These are phyloP conservation scores for Pangasius larnaudii DNA, from an alignment of 2,797 vertebrate species.

Conservation along the genomic window DNA sequence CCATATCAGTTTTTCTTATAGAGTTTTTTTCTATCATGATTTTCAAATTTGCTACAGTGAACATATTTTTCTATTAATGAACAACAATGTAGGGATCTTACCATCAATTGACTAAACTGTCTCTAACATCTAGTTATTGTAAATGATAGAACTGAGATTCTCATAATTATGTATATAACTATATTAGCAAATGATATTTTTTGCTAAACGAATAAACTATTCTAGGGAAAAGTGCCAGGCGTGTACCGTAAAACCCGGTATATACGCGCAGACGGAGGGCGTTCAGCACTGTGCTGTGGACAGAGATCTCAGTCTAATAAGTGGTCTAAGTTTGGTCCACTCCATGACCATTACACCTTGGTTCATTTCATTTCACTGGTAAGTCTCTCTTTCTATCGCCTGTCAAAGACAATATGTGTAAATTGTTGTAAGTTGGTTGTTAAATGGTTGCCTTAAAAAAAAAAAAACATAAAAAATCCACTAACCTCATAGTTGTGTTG, in stretches of 20 bases:
- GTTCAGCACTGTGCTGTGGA: constrained; percentile 32
- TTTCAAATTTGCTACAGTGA: not conserved
- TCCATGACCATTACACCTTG: not conserved
- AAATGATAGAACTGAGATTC: too few species aligned
- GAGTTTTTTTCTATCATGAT: not conserved
- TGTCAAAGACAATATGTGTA: not conserved
- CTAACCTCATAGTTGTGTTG: constrained; percentile 64
- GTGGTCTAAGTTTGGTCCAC: not conserved
- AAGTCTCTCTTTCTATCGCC: not conserved
- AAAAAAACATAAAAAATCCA: not conserved
- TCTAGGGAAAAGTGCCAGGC: not conserved
- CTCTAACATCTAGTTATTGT: too few species aligned
- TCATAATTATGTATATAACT: too few species aligned
- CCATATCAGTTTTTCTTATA: not conserved
- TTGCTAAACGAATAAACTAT: too few species aligned
- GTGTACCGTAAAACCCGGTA: not conserved
- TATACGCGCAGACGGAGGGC: not conserved
- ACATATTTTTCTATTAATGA: not conserved
- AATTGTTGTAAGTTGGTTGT: not conserved
- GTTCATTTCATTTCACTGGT: not conserved
- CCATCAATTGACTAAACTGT: not conserved
- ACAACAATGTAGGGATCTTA: not conserved
- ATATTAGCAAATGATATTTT: not conserved
- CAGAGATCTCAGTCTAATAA: constrained; percentile 4
- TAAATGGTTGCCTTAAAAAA: not conserved